Base-by-base conservation (phyloP, 1,140 invertebrate genomes). In the Listronotus oregonensis region DNA sequence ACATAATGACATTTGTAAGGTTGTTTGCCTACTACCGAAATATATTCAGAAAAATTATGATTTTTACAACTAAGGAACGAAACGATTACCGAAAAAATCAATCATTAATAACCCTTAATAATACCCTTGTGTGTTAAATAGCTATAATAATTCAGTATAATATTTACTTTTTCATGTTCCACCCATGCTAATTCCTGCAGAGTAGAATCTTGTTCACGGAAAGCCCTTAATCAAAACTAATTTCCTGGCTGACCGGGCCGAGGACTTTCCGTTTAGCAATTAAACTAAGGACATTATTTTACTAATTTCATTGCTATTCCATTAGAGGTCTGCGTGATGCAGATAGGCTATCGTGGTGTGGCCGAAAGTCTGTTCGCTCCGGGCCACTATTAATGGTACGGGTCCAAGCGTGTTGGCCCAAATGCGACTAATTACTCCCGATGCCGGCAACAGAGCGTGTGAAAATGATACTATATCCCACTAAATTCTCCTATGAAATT, bases 251-350 rank as follows among this genome's bases (percentile, higher is more conserved):
- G 71, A 72, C 71, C 71, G 69, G 71, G 43, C 60, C 69, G 59
- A 63, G 66, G 69, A 71, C 68, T 71, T 51, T 66, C 67, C 66
- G 67, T 64, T 69, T 68, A 65, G 73, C 75, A 77, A 77, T 77
- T 77, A 75, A 77, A 75, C 75, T 77, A 77, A 75, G 72, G 75
- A 77, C 74, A 75, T 77, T 77, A 77, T 77, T 77, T 77, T 75
- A 70, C 74, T 77, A 77, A 77, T 77, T 77, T 75, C 75, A 77
- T 77, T 77, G 75, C 75, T 74, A 75, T 77, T 77, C 75, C 75
- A 77, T 77, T 77, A 75, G 71, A 73, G 70, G 71, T 74, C 71
- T 72, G 74, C 75, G 74, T 75, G 75, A 73, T 77, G 71, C 74
- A 75, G 75, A 75, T 77, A 77, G 68, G 69, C 67, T 70, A 70